Base-by-base conservation (phyloP, 2,113 vertebrate species). In the Andinoacara biseriatus region DNA sequence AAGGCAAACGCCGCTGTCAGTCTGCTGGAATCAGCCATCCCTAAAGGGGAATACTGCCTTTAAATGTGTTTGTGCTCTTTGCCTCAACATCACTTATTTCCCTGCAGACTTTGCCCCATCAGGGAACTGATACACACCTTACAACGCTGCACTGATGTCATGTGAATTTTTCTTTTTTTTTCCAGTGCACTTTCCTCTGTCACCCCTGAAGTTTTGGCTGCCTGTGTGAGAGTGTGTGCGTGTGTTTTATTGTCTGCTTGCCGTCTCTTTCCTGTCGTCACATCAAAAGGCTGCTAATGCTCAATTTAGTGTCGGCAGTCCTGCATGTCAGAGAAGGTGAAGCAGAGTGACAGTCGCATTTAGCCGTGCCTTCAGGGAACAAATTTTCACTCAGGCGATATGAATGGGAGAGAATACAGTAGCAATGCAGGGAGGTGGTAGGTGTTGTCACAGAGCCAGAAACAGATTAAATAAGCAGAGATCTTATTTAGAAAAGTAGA, bases 241-340 rank as follows among this genome's bases (percentile, higher is more conserved):
- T 17, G 63, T 15, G 69, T 49, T 31, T 79, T 18, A 31, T 58
- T 89, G 80, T 91, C 75, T 85, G 77, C 76, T 85, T 63, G 10
- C 61, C 4, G 3, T 88, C 82, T 69, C 89, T 76, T 82, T 76
- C 78, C 76, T 74, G 81, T 87, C 59, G 52, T 77, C 86, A 67
- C 90, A 87, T 92, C 92, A 88, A 90, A 92, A 85, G 82, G 46
- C 82, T 67, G 78, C 83, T 89, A 87, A 88, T 88, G 80, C 84
- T 90, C 78, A 75, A 74, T 89, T 84, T 82, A 52, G 82, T 88
- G 76, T 80, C 54, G 13, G 56, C 78, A 9, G 90, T 75, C 85
- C 79, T 80, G 54, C 76, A 13, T 80, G 88, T 90, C 81, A 76
- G 60, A 74, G 81, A 33, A 87, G 86, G 87, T 72, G 58, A 76